A percentile compares a stretch with the other conserved stretches of the same genome.
Conservation (phyloP, 2,113 vertebrate species). For the Polyodon spathula region DNA sequence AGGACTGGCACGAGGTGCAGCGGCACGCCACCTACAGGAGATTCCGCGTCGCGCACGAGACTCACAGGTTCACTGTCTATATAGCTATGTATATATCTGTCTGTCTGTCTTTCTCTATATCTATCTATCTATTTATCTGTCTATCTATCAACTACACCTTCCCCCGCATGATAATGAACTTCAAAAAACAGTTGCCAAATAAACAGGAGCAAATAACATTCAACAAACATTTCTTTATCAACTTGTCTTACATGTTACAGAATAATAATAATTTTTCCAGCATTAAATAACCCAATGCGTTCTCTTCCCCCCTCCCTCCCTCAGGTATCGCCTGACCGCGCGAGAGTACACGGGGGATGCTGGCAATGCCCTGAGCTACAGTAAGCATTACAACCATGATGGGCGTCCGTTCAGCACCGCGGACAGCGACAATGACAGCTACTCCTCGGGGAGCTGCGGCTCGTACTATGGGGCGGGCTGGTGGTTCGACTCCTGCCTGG, state of each 20-base stretch:
- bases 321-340: slow-evolving; percentile 57
- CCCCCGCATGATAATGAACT: no score
- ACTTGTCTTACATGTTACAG: no score
- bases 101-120: no score
- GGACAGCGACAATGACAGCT: slow-evolving; percentile 61
- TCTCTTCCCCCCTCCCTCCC: no score
- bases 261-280: no score
- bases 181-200: no score
- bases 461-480: slow-evolving; percentile 64
- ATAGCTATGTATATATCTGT: background rate
- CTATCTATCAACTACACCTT: no score
- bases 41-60: slow-evolving; percentile 61
- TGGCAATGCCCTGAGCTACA: slow-evolving; percentile 67
- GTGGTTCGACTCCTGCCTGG: slow-evolving; percentile 70
- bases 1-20: slow-evolving; percentile 63
- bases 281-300: no score
- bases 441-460: slow-evolving; percentile 57
- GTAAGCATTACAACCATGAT: slow-evolving; percentile 65
- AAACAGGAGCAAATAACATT: no score
- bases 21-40: slow-evolving; percentile 56
- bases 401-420: slow-evolving; percentile 60
- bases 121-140: no score
- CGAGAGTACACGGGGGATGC: slow-evolving; percentile 60
- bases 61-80: slow-evolving; percentile 40
- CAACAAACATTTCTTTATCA: no score